phyloP scores from a whole-genome alignment of 2,113 vertebrate species.

The Aphyosemion australe region DNA sequence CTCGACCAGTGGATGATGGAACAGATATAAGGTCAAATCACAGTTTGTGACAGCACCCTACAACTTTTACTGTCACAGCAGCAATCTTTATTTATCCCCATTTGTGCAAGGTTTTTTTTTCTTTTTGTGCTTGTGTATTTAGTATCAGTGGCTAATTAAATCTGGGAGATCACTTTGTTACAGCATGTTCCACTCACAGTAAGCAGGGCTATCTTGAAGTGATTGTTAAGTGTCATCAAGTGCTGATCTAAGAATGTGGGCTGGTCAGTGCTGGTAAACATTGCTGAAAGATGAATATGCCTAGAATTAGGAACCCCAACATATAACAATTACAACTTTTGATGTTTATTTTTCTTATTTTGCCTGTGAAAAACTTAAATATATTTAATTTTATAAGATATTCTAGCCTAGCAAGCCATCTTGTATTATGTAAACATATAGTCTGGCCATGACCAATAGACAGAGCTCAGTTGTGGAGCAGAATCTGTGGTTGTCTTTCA shows the following conservation, averaged over 20 bases:
- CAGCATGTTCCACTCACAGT: conserved; percentile 75
- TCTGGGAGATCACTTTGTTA: conserved; percentile 62
- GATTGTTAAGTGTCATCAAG: conserved; percentile 76
- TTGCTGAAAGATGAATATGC: conserved; percentile 36
- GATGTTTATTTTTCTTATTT: not conserved
- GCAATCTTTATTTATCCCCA: conserved; percentile 32
- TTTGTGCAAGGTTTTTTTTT: conserved; percentile 2
- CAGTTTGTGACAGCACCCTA: conserved; percentile 52
- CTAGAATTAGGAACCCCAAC: conserved; percentile 27
- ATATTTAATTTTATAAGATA: too few species aligned
- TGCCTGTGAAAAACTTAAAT: too few species aligned
- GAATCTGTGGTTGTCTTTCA: too few species aligned
- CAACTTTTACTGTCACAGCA: conserved; percentile 47
- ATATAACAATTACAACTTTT: not conserved
- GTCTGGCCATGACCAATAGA: too few species aligned
- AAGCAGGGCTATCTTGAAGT: conserved; percentile 69
- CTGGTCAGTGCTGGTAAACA: conserved; percentile 63
- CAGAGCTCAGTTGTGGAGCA: too few species aligned
- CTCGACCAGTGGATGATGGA: conserved; percentile 47
- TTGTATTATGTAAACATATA: too few species aligned
- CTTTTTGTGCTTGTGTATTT: conserved; percentile 63
- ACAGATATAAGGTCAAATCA: conserved; percentile 54
- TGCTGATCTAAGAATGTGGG: conserved; percentile 66
- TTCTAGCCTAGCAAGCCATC: too few species aligned
- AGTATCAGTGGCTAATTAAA: conserved; percentile 77